Percentiles rank a stretch among this genome's conserved stretches.
Evolutionary conservation across 2,113 vertebrate species (phyloP).

Genomic region (Cygnus buccinator): DNA sequence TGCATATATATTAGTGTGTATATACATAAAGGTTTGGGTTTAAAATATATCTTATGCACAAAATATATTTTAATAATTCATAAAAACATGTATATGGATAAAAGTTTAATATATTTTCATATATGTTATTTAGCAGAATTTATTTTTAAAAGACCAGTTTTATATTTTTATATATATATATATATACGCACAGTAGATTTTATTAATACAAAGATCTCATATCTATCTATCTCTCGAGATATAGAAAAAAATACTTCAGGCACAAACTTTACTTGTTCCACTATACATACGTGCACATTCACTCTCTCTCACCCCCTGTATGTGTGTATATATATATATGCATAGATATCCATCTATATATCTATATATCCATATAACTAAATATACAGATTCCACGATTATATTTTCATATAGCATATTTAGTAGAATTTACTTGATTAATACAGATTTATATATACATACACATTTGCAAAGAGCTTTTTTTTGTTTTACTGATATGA

Average conservation of each 20-base stretch:
- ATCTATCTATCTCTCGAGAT: not conserved
- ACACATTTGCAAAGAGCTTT: too few species aligned
- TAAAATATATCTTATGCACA: too few species aligned
- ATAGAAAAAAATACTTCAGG: too few species aligned
- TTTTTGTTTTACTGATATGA: not conserved
- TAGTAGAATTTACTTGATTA: not conserved
- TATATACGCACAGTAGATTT: not conserved
- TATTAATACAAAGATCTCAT: not conserved
- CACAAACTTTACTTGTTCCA: not conserved
- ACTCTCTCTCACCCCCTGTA: too few species aligned
- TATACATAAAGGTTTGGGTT: too few species aligned
- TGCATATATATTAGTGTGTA: too few species aligned
- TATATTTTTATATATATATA: not conserved
- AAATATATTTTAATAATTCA: not conserved
- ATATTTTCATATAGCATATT: not conserved
- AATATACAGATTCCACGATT: not conserved
- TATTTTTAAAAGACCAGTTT: not conserved
- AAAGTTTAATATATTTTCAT: not conserved
- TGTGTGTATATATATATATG: not conserved
- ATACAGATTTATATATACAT: not conserved
- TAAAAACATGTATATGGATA: not conserved
- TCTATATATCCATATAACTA: not conserved
- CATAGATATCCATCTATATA: too few species aligned
- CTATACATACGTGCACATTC: too few species aligned
- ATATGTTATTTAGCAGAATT: not conserved